Percentiles rank a stretch among this genome's conserved stretches.
Conservation (phyloP, 1,140 invertebrate genomes). For the Oedothorax gibbosus region DNA sequence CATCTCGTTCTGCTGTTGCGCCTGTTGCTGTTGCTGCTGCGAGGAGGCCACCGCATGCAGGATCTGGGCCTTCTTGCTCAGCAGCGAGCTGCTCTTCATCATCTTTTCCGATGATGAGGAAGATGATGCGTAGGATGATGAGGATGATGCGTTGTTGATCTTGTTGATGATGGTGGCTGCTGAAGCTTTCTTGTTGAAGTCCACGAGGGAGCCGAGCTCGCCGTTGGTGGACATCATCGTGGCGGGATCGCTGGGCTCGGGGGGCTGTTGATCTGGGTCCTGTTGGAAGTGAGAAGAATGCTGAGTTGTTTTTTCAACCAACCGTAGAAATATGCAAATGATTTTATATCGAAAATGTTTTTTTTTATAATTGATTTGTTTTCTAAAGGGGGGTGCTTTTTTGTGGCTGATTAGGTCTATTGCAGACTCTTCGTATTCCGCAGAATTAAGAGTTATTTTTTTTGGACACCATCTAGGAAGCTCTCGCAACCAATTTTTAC, state of each 20-base stretch:
- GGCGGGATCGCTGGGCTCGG: constrained; percentile 16
- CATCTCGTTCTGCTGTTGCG: constrained; percentile 49
- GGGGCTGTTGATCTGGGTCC: constrained; percentile 10
- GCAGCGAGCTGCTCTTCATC: constrained; percentile 44
- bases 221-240: constrained; percentile 60
- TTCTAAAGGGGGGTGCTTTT: too few species aligned
- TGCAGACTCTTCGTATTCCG: too few species aligned
- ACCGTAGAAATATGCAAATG: too few species aligned
- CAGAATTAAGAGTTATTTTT: too few species aligned
- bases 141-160: constrained; percentile 36
- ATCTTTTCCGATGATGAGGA: constrained; percentile 26
- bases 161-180: constrained; percentile 52
- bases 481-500: too few species aligned
- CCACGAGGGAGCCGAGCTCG: constrained; percentile 54
- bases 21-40: constrained; percentile 45
- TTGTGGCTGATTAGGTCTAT: too few species aligned
- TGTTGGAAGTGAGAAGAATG: not conserved
- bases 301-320: not conserved
- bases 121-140: not conserved
- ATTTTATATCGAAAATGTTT: too few species aligned
- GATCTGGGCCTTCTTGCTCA: constrained; percentile 55
- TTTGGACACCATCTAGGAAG: too few species aligned
- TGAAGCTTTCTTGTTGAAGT: constrained; percentile 50
- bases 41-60: constrained; percentile 4
- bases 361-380: too few species aligned